phyloP scores from a whole-genome alignment of 2,797 vertebrate genomes.

The Hoplostethus atlanticus region DNA sequence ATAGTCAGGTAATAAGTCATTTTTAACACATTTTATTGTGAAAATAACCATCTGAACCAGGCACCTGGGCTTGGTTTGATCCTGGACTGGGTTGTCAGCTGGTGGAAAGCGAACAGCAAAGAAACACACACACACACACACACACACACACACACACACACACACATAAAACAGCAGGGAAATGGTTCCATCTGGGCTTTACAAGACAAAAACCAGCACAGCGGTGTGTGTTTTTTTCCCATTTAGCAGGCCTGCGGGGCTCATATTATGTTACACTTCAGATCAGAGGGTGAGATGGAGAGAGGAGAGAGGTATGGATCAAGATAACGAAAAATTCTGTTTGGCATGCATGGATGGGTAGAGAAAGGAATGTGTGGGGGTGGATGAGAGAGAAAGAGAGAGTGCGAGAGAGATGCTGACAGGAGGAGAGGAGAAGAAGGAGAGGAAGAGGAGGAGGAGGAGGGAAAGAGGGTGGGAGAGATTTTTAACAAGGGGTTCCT shows the following conservation, averaged over 20 bases:
- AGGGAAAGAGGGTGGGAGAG: slow-evolving; percentile 37
- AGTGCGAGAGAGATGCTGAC: slow-evolving; percentile 36
- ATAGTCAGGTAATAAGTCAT: too few species aligned
- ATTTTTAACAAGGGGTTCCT: slow-evolving; percentile 54
- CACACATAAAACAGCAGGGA: too few species aligned
- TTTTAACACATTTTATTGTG: too few species aligned
- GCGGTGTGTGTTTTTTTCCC: not conserved
- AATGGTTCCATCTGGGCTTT: slow-evolving; percentile 22
- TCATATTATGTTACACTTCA: not conserved
- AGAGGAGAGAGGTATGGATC: slow-evolving; percentile 11
- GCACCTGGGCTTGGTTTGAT: not conserved
- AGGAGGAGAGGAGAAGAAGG: not conserved
- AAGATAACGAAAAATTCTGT: slow-evolving; percentile 5
- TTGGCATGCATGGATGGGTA: slow-evolving; percentile 27
- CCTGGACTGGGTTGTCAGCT: not conserved
- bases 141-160: not conserved
- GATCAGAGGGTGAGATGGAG: slow-evolving; percentile 30
- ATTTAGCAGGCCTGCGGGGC: slow-evolving; percentile 9
- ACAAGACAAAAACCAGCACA: not conserved
- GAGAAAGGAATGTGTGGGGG: slow-evolving; percentile 36
- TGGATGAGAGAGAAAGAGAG: slow-evolving; percentile 33
- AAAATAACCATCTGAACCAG: too few species aligned
- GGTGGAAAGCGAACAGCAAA: not conserved
- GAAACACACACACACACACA: not conserved
- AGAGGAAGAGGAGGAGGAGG: slow-evolving; percentile 9